Conservation (phyloP, 2,797 vertebrate genomes). For the Rhyacichthys aspro region DNA sequence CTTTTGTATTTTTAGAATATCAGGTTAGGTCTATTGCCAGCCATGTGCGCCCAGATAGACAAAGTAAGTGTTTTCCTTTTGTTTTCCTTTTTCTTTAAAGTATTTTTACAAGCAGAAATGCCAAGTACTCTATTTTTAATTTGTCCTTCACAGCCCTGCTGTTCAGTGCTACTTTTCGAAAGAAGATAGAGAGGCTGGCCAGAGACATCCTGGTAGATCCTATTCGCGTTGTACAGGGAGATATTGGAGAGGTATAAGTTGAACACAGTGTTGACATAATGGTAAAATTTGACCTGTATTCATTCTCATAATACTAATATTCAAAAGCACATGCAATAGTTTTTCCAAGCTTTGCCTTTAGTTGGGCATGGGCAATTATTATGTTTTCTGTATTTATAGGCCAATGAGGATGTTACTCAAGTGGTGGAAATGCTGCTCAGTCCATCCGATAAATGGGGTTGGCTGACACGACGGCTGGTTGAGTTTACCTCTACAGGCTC, state of each 20-base stretch:
- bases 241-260: slow-evolving; percentile 93
- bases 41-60: slow-evolving; percentile 96
- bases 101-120: neutral
- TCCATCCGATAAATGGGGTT: slow-evolving; percentile 92
- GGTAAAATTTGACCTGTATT: neutral
- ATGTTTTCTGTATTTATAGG: slow-evolving; percentile 72
- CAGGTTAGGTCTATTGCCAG: slow-evolving; percentile 96
- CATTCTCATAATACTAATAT: too few species aligned
- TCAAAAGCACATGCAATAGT: too few species aligned
- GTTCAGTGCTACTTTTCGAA: slow-evolving; percentile 97
- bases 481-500: slow-evolving; percentile 96
- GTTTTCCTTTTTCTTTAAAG: neutral
- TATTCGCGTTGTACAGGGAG: slow-evolving; percentile 97
- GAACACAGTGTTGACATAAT: neutral
- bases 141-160: slow-evolving; percentile 85
- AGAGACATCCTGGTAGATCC: slow-evolving; percentile 96
- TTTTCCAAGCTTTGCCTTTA: too few species aligned
- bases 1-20: slow-evolving; percentile 84
- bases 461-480: slow-evolving; percentile 92
- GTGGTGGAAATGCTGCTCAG: slow-evolving; percentile 90
- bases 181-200: slow-evolving; percentile 96
- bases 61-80: slow-evolving; percentile 85
- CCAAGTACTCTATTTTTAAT: neutral
- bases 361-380: neutral
- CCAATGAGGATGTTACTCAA: slow-evolving; percentile 97